Percentiles rank a stretch among this genome's conserved stretches.
Conservation (phyloP, 2,888 invertebrate species). For the Cheilosia scutellata region DNA sequence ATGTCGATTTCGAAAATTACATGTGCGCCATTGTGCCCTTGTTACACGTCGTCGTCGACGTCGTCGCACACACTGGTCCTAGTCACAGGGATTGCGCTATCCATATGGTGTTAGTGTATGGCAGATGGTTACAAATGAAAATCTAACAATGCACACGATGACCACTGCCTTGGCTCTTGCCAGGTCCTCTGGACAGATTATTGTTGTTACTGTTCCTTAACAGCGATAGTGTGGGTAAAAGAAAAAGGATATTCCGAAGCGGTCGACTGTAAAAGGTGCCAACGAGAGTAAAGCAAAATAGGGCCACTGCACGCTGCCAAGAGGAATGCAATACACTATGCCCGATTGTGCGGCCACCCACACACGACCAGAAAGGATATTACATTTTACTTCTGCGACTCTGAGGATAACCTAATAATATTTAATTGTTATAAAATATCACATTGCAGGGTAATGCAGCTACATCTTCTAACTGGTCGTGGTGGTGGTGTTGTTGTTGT, state of each 20-base stretch:
- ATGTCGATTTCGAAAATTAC: constrained; percentile 74
- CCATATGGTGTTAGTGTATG: neutral
- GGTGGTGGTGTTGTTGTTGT: constrained; percentile 31
- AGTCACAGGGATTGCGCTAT: neutral
- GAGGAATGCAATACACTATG: constrained; percentile 27
- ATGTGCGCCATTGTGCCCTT: constrained; percentile 73
- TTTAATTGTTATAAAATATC: constrained; percentile 72
- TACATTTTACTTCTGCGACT: constrained; percentile 55
- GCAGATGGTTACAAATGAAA: constrained; percentile 65
- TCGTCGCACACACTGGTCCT: constrained; percentile 17
- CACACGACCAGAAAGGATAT: constrained; percentile 52
- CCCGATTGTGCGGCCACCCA: neutral
- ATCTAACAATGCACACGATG: constrained; percentile 53
- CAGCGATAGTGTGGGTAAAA: constrained; percentile 22
- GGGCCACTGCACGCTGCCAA: constrained; percentile 32
- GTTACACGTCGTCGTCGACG: constrained; percentile 42
- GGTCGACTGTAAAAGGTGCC: constrained; percentile 39
- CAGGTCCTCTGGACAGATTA: constrained; percentile 18
- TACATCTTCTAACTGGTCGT: constrained; percentile 27
- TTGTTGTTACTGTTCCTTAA: constrained; percentile 34
- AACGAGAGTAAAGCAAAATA: constrained; percentile 22
- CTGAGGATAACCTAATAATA: constrained; percentile 69
- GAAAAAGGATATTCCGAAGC: constrained; percentile 23
- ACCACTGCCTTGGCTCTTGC: constrained; percentile 2
- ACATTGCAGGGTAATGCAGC: neutral